Evolutionary conservation across 2,888 invertebrate genomes (phyloP).

Genomic region (Junonia oenone): DNA sequence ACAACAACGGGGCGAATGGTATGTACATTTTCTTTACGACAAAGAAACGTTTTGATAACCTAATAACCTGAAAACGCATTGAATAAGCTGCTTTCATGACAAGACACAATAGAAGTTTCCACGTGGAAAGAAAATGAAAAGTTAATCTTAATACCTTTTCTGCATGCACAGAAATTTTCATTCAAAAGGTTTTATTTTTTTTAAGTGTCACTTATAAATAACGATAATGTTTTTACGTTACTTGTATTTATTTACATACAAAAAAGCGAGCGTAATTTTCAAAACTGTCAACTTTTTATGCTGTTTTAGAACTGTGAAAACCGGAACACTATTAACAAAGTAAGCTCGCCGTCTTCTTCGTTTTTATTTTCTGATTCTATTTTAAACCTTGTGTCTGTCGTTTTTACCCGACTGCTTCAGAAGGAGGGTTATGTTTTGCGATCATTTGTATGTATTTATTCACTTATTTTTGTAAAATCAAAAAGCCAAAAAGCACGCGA

Average conservation of each 20-base stretch:
- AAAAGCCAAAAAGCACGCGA: too few species aligned
- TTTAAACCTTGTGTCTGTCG: too few species aligned
- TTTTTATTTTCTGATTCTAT: too few species aligned
- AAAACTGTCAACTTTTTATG: too few species aligned
- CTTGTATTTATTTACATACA: neutral
- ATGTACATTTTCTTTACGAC: constrained; percentile 24
- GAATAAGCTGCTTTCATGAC: constrained; percentile 65
- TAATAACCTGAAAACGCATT: constrained; percentile 63
- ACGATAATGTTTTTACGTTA: neutral
- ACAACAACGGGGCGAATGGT: constrained; percentile 24
- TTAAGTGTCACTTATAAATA: constrained; percentile 34
- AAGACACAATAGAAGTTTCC: constrained; percentile 62
- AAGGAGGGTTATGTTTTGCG: too few species aligned
- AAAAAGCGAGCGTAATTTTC: too few species aligned
- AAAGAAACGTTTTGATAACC: constrained; percentile 47
- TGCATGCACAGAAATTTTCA: constrained; percentile 60
- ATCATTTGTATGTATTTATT: too few species aligned
- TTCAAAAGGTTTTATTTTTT: constrained; percentile 41
- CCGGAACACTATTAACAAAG: too few species aligned
- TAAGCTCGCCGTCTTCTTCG: too few species aligned
- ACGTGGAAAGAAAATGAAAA: constrained; percentile 70
- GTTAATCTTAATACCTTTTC: constrained; percentile 68
- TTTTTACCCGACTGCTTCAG: too few species aligned
- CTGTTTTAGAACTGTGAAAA: too few species aligned
- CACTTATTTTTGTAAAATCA: too few species aligned